Conservation (phyloP, 2,888 invertebrate species). For the Stenolophus ochropezus region DNA sequence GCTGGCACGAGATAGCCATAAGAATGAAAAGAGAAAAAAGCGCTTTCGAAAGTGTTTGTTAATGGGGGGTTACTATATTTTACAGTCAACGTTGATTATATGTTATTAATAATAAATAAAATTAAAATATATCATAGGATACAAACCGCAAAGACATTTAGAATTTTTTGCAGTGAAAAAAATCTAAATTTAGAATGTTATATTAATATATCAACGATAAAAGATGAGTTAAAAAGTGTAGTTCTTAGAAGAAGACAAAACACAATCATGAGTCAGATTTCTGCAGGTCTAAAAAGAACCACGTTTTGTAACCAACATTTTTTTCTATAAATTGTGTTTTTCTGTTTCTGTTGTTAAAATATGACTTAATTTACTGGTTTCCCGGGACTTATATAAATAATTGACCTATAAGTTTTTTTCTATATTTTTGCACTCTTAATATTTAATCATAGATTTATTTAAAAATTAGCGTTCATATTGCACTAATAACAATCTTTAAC, state of each 20-base stretch:
- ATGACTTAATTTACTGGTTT: too few relatives aligned
- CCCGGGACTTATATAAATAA: too few relatives aligned
- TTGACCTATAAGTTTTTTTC: too few relatives aligned
- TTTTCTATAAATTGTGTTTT: too few relatives aligned
- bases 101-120: slow-evolving; percentile 58
- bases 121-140: slow-evolving; percentile 31
- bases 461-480: too few relatives aligned
- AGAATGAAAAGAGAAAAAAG: slow-evolving; percentile 52
- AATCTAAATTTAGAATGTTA: slow-evolving; percentile 2
- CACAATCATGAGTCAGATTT: not conserved
- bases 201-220: not conserved
- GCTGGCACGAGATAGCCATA: not conserved
- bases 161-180: slow-evolving; percentile 8
- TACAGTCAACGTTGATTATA: slow-evolving; percentile 56
- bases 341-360: too few relatives aligned
- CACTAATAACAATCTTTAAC: too few relatives aligned
- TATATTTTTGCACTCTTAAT: too few relatives aligned
- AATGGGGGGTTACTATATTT: slow-evolving; percentile 59
- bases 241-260: not conserved
- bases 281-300: too few relatives aligned
- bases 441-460: too few relatives aligned
- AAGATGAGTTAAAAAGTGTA: not conserved
- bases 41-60: slow-evolving; percentile 55
- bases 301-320: too few relatives aligned
- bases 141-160: slow-evolving; percentile 9